These are phyloP conservation scores for Bombycilla garrulus DNA, from an alignment of 2,113 vertebrate species.

Conservation along the genomic window DNA sequence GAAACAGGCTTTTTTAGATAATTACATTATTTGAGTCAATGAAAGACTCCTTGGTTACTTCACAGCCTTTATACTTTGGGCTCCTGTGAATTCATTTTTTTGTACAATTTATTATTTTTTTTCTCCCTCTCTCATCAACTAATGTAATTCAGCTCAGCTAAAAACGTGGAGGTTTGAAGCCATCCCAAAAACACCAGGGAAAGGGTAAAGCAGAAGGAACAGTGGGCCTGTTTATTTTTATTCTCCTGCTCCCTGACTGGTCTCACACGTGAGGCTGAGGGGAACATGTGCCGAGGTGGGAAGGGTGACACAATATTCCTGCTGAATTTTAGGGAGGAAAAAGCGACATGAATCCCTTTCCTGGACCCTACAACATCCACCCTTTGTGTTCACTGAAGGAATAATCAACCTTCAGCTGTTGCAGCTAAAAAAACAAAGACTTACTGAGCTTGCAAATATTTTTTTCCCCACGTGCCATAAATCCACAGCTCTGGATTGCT, in stretches of 20 bases:
- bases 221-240: background rate
- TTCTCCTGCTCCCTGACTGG: background rate
- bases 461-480: background rate
- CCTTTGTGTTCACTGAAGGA: background rate
- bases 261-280: background rate
- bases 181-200: rapidly evolving
- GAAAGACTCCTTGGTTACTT: background rate
- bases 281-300: rapidly evolving
- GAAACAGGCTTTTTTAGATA: background rate
- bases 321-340: too few relatives aligned
- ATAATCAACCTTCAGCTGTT: background rate
- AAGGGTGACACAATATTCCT: background rate
- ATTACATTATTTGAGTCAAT: background rate
- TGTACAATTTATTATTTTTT: background rate
- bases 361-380: background rate
- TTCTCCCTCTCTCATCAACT: background rate
- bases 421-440: background rate
- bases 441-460: background rate
- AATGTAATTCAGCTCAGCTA: background rate
- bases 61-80: background rate
- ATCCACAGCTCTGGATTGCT: background rate
- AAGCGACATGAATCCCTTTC: background rate
- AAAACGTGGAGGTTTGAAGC: background rate
- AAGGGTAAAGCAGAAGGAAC: background rate
- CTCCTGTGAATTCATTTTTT: background rate